phyloP scores from a whole-genome alignment of 2,888 invertebrate genomes.

The Apotomis betuletana region DNA sequence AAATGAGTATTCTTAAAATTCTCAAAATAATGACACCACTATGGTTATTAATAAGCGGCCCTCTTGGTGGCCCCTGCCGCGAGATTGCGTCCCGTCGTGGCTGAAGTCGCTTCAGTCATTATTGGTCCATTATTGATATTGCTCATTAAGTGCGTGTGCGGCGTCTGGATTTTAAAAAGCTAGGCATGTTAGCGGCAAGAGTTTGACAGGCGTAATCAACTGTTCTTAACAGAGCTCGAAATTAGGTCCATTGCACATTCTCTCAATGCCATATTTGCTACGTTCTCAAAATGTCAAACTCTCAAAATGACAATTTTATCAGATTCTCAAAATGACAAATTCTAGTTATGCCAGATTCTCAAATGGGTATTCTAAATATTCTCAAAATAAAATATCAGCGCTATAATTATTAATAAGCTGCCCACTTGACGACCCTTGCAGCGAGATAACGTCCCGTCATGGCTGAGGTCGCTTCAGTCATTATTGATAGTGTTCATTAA shows the following conservation, averaged over 20 bases:
- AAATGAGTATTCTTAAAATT: too few relatives aligned
- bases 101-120: conserved; percentile 21
- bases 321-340: too few relatives aligned
- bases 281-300: too few relatives aligned
- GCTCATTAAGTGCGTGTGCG: conserved; percentile 24
- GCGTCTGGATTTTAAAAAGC: conserved; percentile 25
- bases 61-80: conserved; percentile 30
- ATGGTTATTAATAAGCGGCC: conserved; percentile 13
- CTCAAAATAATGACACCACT: too few relatives aligned
- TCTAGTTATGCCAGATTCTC: too few relatives aligned
- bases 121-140: conserved; percentile 15
- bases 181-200: background rate
- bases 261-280: too few relatives aligned
- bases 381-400: too few relatives aligned
- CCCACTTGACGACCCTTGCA: conserved; percentile 31
- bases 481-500: conserved; percentile 18
- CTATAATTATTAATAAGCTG: conserved; percentile 6
- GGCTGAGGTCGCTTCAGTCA: conserved; percentile 25
- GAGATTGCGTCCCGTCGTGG: conserved; percentile 17
- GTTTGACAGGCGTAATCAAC: too few relatives aligned
- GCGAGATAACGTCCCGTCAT: conserved; percentile 18
- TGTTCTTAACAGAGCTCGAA: too few relatives aligned
- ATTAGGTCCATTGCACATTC: too few relatives aligned
- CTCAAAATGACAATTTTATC: too few relatives aligned
- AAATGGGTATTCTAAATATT: too few relatives aligned